A percentile compares a stretch with the other conserved stretches of the same genome.
phyloP scores from a whole-genome alignment of 2,113 vertebrate genomes.

The Theristicus caerulescens region DNA sequence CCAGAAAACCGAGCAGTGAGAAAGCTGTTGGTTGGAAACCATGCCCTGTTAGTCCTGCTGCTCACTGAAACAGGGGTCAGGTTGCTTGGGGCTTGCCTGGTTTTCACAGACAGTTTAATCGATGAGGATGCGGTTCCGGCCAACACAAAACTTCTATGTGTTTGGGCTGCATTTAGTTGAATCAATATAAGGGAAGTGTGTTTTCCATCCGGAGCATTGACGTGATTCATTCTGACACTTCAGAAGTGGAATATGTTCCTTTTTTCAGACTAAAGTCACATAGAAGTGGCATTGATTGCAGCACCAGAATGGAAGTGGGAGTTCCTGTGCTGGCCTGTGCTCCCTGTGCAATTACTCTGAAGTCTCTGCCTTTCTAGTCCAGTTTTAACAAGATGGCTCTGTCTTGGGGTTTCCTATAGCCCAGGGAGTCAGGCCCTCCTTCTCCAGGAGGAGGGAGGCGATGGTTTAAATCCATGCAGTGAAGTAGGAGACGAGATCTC shows the following conservation, averaged over 20 bases:
- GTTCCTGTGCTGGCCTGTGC: neutral
- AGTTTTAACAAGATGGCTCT: neutral
- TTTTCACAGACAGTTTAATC: neutral
- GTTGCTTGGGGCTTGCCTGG: neutral
- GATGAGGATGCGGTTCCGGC: neutral
- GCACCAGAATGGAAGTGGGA: neutral
- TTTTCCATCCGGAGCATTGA: neutral
- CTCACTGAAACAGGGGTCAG: neutral
- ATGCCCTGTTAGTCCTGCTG: neutral
- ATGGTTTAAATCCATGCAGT: neutral
- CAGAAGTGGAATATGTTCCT: neutral
- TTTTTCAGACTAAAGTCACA: neutral
- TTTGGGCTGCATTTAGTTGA: neutral
- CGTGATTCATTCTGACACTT: neutral
- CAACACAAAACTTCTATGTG: neutral
- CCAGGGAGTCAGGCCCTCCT: neutral
- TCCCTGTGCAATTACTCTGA: neutral
- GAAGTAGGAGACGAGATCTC: neutral
- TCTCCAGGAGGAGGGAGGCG: neutral
- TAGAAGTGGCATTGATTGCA: neutral
- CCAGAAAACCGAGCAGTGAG: neutral
- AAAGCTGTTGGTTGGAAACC: neutral
- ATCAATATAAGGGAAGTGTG: neutral
- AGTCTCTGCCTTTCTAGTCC: neutral
- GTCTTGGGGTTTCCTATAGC: neutral